Evolutionary conservation across 2,797 vertebrate species (phyloP).

Genomic region (Paedocypris micromegethes): DNA sequence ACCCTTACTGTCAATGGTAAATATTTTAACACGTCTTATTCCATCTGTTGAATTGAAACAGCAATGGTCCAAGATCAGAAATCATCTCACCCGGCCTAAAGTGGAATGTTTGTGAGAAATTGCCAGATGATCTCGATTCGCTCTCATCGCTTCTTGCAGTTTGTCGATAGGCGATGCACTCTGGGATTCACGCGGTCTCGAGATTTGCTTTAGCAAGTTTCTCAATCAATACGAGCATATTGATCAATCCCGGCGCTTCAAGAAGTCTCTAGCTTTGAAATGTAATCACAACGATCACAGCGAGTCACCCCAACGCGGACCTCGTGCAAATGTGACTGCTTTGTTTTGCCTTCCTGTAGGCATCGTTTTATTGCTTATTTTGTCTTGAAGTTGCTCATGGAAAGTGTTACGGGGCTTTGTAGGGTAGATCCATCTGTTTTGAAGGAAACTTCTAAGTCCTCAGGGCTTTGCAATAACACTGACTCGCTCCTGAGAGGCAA

Average conservation of each 20-base stretch:
- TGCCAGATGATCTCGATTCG: slow-evolving; percentile 24
- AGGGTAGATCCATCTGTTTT: slow-evolving; percentile 36
- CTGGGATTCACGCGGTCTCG: slow-evolving; percentile 25
- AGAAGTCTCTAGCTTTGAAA: slow-evolving; percentile 12
- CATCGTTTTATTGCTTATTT: slow-evolving; percentile 37
- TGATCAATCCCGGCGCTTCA: slow-evolving; percentile 25
- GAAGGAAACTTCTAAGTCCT: slow-evolving; percentile 40
- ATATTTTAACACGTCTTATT: slow-evolving; percentile 3
- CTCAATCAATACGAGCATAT: slow-evolving; percentile 34
- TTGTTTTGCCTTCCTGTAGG: slow-evolving; percentile 32
- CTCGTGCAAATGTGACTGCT: slow-evolving; percentile 17
- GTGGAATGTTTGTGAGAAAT: slow-evolving; percentile 34
- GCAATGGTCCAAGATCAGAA: background rate
- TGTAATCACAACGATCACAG: slow-evolving; percentile 13
- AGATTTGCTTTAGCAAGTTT: slow-evolving; percentile 36
- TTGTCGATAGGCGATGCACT: slow-evolving; percentile 33
- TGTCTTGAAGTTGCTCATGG: slow-evolving; percentile 29
- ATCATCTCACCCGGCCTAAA: slow-evolving; percentile 1
- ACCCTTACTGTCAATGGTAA: slow-evolving; percentile 95
- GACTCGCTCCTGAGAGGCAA: slow-evolving; percentile 37
- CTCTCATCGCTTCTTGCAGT: slow-evolving; percentile 41
- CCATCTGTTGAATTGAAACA: too few species aligned
- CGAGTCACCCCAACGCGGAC: background rate
- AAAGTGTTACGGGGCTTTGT: slow-evolving; percentile 35
- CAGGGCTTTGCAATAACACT: slow-evolving; percentile 39